A percentile compares a stretch with the other conserved stretches of the same genome.
phyloP scores from a whole-genome alignment of 2,888 invertebrate genomes.

The Ochropacha duplaris region DNA sequence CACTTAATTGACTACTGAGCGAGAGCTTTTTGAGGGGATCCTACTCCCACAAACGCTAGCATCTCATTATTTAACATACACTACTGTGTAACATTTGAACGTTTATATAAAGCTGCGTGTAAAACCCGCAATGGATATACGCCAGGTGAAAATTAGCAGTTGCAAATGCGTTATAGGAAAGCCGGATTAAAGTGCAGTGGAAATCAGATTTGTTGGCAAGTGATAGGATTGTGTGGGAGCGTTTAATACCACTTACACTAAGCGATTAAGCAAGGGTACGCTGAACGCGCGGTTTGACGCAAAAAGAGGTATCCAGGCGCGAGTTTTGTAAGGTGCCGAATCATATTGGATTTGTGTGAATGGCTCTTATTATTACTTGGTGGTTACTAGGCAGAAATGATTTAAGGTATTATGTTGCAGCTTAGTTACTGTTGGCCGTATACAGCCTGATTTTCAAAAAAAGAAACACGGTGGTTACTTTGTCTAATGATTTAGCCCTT shows the following conservation, averaged over 20 bases:
- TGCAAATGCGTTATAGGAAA: slow-evolving; percentile 33
- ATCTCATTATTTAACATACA: slow-evolving; percentile 26
- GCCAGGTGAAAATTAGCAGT: slow-evolving; percentile 14
- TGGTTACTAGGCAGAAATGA: slow-evolving; percentile 14
- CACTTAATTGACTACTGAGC: slow-evolving; percentile 79
- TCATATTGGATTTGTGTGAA: slow-evolving; percentile 48
- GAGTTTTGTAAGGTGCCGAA: slow-evolving; percentile 25
- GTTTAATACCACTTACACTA: slow-evolving; percentile 70
- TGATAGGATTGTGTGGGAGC: slow-evolving; percentile 71
- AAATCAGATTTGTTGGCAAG: slow-evolving; percentile 76
- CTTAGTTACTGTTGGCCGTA: neutral
- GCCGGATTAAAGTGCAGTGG: slow-evolving; percentile 74
- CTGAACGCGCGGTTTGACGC: slow-evolving; percentile 39
- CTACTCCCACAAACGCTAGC: slow-evolving; percentile 21
- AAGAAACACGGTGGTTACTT: too few species aligned
- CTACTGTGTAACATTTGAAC: slow-evolving; percentile 24
- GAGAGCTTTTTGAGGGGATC: slow-evolving; percentile 61
- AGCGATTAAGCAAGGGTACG: slow-evolving; percentile 62
- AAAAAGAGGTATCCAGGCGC: slow-evolving; percentile 47
- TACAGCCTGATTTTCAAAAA: neutral
- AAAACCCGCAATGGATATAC: slow-evolving; percentile 29
- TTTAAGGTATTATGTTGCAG: slow-evolving; percentile 7
- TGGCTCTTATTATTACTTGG: slow-evolving; percentile 17
- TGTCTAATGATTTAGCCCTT: too few species aligned
- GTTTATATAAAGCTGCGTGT: neutral